Evolutionary conservation across 1,140 invertebrate species (phyloP).

Genomic region (Drosophila sp.): DNA sequence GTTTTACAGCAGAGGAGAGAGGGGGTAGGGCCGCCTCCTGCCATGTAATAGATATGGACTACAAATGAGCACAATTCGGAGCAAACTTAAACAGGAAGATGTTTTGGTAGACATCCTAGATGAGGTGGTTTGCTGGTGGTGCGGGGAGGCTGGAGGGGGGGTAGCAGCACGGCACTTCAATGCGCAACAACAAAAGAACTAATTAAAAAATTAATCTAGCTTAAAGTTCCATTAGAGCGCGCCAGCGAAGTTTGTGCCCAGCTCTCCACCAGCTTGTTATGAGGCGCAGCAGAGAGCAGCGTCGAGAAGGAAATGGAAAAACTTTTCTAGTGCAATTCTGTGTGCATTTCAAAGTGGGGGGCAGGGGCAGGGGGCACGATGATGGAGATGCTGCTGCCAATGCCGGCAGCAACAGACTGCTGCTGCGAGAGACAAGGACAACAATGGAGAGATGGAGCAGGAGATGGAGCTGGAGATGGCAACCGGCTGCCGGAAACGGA

Average conservation of each 20-base stretch:
- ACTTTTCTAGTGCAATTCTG: conserved; percentile 68
- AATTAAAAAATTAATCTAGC: conserved; percentile 82
- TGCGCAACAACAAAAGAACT: conserved; percentile 80
- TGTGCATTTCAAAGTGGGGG: conserved; percentile 38
- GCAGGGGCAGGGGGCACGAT: neutral
- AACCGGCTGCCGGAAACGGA: conserved; percentile 20
- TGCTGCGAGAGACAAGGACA: conserved; percentile 31
- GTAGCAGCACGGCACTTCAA: conserved; percentile 52
- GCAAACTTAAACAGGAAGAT: conserved; percentile 53
- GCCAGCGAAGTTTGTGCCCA: conserved; percentile 62
- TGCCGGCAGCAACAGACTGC: conserved; percentile 55
- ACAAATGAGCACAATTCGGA: conserved; percentile 43
- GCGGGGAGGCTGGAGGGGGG: neutral
- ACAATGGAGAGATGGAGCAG: conserved; percentile 10
- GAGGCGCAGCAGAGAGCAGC: neutral
- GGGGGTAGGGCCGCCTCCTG: neutral
- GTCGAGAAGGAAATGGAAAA: conserved; percentile 77
- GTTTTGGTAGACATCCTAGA: conserved; percentile 32
- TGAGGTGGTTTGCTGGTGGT: conserved; percentile 11
- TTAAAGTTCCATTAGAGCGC: conserved; percentile 82
- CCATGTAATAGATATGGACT: conserved; percentile 62
- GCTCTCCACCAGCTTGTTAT: conserved; percentile 28
- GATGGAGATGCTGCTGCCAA: conserved; percentile 21
- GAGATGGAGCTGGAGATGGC: conserved; percentile 24
- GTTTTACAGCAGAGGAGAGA: conserved; percentile 55